Evolutionary conservation across 2,888 invertebrate species (phyloP), one percentile per base, ranked within the genome.

Genomic region (Nomada flava): DNA sequence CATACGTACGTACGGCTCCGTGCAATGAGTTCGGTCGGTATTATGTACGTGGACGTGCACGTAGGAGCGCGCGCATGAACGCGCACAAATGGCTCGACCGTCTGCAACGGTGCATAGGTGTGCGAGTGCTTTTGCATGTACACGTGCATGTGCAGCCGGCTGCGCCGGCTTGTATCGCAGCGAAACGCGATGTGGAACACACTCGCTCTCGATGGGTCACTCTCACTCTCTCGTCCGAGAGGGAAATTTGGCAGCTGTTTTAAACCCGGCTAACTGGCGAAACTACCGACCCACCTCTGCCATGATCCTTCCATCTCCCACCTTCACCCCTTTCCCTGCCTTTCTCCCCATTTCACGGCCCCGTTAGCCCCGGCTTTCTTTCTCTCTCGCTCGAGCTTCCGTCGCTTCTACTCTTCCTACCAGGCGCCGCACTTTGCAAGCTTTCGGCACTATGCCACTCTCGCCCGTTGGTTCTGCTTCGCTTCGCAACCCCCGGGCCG

Each of bases 161-260:
- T 79, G 79, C 79, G 76, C 82, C 78, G 86, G 81, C 79, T 79
- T 82, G 86, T 73, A 79, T 84, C 76, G 79, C 82, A 59, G 81
- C 63, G 79, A 83, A 85, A 86, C 82, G 79, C 91, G 86, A 92
- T 93, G 91, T 92, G 89, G 91, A 92, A 91, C 93, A 92, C 91
- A 91, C 91, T 92, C 91, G 89, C 92, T 92, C 91, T 93, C 92
- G 92, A 92, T 91, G 92, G 93, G 92, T 92, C 93, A 93, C 93
- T 93, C 92, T 93, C 92, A 86, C 93, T 93, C 93, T 92, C 91
- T 86, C 89, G 90, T 86, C 88, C 90, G 93, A 93, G 93, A 93
- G 93, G 93, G 93, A 93, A 93, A 93, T 93, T 93, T 89, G 93
- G 93, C 93, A 93, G 93, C 93, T 93, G 93, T 92, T 93, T 92